These are phyloP conservation scores for Pteronura brasiliensis DNA, from an alignment of 2,113 vertebrate genomes.

Conservation along the genomic window DNA sequence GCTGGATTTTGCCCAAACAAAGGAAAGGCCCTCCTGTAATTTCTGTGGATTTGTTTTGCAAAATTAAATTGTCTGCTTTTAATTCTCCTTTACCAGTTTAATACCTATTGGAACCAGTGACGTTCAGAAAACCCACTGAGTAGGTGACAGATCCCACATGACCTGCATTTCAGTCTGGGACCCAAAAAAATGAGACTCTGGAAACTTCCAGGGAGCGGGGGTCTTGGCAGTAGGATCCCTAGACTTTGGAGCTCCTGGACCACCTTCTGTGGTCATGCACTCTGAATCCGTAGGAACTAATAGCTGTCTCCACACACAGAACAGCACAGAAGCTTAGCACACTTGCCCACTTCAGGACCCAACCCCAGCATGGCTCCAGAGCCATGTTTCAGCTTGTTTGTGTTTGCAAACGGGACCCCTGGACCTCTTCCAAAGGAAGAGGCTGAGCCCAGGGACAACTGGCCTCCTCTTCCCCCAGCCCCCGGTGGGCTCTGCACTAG, in stretches of 20 bases:
- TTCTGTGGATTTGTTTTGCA: neutral
- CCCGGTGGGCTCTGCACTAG: neutral
- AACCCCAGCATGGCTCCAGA: neutral
- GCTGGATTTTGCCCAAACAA: constrained; percentile 71
- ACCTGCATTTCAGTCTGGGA: neutral
- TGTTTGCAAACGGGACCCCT: neutral
- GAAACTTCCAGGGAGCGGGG: neutral
- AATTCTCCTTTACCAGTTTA: constrained; percentile 41
- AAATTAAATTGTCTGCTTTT: constrained; percentile 59
- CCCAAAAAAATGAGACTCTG: neutral
- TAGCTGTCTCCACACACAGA: neutral
- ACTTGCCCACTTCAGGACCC: neutral
- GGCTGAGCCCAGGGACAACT: neutral
- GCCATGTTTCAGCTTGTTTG: neutral
- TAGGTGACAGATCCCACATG: neutral
- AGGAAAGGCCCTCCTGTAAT: neutral
- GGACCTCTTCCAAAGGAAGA: neutral
- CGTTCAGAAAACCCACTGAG: constrained; percentile 41
- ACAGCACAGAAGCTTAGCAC: neutral
- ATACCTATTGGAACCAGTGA: constrained; percentile 54
- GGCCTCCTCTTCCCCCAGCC: neutral
- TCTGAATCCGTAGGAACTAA: neutral
- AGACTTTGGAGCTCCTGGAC: neutral
- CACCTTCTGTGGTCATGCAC: neutral
- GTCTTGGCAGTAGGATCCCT: neutral